These are phyloP conservation scores for Liposcelis brunnea DNA, from an alignment of 2,888 invertebrate genomes.

Conservation along the genomic window DNA sequence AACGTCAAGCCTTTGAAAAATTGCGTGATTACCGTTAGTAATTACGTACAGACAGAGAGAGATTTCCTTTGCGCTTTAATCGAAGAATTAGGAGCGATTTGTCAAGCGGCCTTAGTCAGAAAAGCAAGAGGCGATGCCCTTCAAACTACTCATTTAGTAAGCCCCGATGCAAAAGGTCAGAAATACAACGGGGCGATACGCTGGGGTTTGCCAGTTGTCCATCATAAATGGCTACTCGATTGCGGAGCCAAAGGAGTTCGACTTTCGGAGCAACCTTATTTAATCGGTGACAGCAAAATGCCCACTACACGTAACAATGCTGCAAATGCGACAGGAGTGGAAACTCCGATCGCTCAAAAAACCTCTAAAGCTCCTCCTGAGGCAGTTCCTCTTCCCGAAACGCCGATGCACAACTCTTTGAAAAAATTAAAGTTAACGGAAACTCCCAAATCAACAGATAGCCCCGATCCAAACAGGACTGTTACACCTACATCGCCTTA, in stretches of 20 bases:
- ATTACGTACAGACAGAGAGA: constrained; percentile 55
- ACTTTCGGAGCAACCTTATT: constrained; percentile 35
- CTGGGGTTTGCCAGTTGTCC: constrained; percentile 72
- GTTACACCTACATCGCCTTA: neutral
- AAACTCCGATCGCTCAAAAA: no score
- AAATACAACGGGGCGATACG: constrained; percentile 69
- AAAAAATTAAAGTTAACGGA: neutral
- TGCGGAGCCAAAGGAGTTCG: constrained; percentile 41
- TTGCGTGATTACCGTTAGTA: constrained; percentile 64
- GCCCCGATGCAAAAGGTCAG: constrained; percentile 51
- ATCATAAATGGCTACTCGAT: constrained; percentile 54
- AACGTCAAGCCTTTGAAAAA: constrained; percentile 36
- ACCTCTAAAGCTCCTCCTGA: no score
- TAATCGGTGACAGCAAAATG: constrained; percentile 31
- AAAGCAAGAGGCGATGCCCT: constrained; percentile 19
- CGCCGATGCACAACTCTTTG: neutral
- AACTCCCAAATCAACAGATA: neutral
- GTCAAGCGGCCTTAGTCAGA: constrained; percentile 15
- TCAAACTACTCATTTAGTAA: constrained; percentile 61
- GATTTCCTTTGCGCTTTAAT: constrained; percentile 53
- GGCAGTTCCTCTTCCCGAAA: no score
- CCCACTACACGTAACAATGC: neutral
- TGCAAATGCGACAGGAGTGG: no score
- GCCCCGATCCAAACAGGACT: neutral
- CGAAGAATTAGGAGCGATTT: constrained; percentile 54